Evolutionary conservation across 1,140 invertebrate species (phyloP).

Genomic region (Caenorhabditis latens): DNA sequence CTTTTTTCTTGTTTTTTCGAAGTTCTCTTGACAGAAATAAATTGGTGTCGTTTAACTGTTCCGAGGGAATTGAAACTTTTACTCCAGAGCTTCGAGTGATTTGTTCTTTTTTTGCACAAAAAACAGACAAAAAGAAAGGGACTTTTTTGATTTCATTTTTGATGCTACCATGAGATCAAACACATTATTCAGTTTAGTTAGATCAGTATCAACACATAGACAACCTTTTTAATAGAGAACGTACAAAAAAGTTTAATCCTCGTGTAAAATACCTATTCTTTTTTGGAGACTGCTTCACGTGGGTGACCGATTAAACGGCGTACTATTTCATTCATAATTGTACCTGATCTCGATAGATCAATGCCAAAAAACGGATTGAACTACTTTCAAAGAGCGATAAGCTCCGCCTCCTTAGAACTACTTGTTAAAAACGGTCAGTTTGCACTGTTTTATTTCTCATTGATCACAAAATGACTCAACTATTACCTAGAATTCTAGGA

Average conservation of each 20-base stretch:
- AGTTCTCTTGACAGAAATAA: background rate
- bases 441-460: background rate
- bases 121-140: background rate
- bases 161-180: background rate
- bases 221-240: background rate
- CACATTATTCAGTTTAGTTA: background rate
- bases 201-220: conserved; percentile 1
- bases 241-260: background rate
- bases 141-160: background rate
- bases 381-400: conserved; percentile 9
- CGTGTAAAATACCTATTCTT: background rate
- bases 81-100: conserved; percentile 1
- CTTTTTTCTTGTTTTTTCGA: conserved; percentile 5
- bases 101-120: conserved; percentile 4
- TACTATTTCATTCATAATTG: background rate
- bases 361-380: conserved; percentile 24
- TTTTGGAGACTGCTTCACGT: background rate
- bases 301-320: background rate
- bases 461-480: background rate
- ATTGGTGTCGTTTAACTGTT: conserved; percentile 45
- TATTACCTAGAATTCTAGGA: background rate
- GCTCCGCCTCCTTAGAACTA: background rate
- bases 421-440: background rate
- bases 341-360: conserved; percentile 26
- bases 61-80: conserved; percentile 50